Evolutionary conservation across 1,140 invertebrate genomes (phyloP).

Genomic region (Forficula auricularia): DNA sequence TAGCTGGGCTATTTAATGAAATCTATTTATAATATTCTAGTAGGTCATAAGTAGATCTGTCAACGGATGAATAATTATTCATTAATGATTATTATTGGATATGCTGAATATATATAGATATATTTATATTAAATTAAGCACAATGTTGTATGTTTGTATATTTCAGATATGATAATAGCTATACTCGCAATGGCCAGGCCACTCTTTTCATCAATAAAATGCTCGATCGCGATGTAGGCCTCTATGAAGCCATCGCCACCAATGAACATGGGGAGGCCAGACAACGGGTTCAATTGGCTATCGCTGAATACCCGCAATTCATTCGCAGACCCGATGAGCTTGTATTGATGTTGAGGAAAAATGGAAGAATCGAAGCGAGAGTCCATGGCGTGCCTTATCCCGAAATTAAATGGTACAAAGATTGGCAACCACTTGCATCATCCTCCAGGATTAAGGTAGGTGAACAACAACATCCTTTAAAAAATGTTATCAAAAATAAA

Average conservation of each 20-base stretch:
- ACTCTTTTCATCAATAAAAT: conserved; percentile 75
- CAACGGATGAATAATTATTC: too few species aligned
- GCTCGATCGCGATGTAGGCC: conserved; percentile 76
- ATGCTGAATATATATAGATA: too few species aligned
- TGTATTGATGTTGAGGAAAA: conserved; percentile 51
- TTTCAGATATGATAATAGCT: conserved; percentile 55
- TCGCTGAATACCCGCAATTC: conserved; percentile 85
- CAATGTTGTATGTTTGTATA: too few species aligned
- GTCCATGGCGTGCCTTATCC: conserved; percentile 81
- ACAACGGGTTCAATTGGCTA: conserved; percentile 63
- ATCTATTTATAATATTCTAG: too few species aligned
- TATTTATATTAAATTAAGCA: too few species aligned
- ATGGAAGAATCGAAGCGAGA: conserved; percentile 61
- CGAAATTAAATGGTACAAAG: conserved; percentile 93
- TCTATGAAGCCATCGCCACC: conserved; percentile 78
- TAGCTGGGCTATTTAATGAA: too few species aligned
- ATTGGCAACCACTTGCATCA: conserved; percentile 75
- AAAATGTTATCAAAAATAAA: neutral
- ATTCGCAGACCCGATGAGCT: conserved; percentile 68
- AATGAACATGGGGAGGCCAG: conserved; percentile 83
- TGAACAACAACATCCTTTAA: neutral
- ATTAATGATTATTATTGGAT: too few species aligned
- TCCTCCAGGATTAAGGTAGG: conserved; percentile 61
- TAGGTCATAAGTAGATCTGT: too few species aligned
- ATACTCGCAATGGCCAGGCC: conserved; percentile 75